Evolutionary conservation across 2,113 vertebrate genomes (phyloP).

Genomic region (Anoura caudifer): DNA sequence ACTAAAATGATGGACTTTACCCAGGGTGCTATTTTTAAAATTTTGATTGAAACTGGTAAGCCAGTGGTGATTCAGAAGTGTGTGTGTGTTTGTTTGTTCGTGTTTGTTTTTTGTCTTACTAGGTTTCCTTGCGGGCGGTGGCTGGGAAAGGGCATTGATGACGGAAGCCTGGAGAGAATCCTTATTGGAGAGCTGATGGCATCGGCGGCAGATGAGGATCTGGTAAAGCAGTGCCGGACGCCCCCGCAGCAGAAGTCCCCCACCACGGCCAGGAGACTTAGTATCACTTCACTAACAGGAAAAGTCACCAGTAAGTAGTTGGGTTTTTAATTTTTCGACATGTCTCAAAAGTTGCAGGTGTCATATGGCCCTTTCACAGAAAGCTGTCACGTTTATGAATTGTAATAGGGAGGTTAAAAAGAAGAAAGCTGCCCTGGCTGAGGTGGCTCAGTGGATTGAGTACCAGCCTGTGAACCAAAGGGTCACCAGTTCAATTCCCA

Average conservation of each 20-base stretch:
- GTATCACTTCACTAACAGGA: constrained; percentile 87
- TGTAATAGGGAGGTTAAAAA: background rate
- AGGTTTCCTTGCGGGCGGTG: constrained; percentile 94
- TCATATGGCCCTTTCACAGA: background rate
- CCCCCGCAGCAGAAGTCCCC: constrained; percentile 92
- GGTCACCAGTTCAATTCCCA: too few species aligned
- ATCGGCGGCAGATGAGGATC: constrained; percentile 84
- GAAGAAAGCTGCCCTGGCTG: background rate
- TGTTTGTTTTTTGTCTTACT: background rate
- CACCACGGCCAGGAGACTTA: constrained; percentile 83
- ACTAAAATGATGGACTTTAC: background rate
- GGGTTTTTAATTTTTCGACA: background rate
- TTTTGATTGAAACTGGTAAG: background rate
- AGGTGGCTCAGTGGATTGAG: too few species aligned
- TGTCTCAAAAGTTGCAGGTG: background rate
- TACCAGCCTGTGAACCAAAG: too few species aligned
- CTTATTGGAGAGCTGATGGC: constrained; percentile 91
- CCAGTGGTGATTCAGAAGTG: background rate
- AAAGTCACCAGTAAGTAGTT: constrained; percentile 81
- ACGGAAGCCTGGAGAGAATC: constrained; percentile 93
- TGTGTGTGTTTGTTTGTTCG: background rate
- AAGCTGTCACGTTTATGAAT: background rate
- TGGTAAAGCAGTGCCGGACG: constrained; percentile 86
- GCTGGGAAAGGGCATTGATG: constrained; percentile 93
- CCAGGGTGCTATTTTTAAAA: background rate